Evolutionary conservation across 1,140 invertebrate species (phyloP).

Genomic region (Lepidurus arcticus): DNA sequence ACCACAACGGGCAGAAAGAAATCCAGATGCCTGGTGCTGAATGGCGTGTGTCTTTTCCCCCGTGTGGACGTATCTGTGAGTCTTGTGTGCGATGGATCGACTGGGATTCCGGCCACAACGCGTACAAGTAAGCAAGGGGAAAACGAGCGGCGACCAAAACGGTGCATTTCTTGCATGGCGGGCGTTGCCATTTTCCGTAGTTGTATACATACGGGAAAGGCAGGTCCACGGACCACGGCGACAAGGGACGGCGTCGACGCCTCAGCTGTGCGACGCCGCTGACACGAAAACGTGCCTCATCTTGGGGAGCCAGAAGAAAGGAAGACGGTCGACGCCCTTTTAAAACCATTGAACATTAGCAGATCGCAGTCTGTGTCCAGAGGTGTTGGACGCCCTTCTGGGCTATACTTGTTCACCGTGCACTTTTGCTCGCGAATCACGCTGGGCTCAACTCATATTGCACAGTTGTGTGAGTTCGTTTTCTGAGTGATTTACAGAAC

Average conservation of each 20-base stretch:
- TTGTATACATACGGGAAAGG: background rate
- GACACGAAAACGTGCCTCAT: background rate
- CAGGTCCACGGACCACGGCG: background rate
- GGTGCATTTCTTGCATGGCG: background rate
- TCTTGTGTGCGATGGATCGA: background rate
- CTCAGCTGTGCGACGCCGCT: background rate
- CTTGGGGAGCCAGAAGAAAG: background rate
- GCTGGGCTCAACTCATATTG: background rate
- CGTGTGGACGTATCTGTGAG: background rate
- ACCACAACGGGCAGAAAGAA: background rate
- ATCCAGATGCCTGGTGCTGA: background rate
- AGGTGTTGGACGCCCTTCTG: background rate
- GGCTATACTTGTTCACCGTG: background rate
- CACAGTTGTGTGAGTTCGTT: background rate
- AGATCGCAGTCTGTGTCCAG: background rate
- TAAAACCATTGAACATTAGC: slow-evolving; percentile 7
- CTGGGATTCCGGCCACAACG: background rate
- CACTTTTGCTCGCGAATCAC: too few relatives aligned
- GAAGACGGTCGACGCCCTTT: slow-evolving; percentile 17
- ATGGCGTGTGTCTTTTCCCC: background rate
- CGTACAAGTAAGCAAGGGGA: background rate
- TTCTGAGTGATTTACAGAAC: background rate
- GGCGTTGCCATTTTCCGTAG: background rate
- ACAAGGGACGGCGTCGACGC: slow-evolving; percentile 1
- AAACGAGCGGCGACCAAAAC: background rate